Evolutionary conservation across 2,113 vertebrate species (phyloP).

Genomic region (Dicaeum eximium): DNA sequence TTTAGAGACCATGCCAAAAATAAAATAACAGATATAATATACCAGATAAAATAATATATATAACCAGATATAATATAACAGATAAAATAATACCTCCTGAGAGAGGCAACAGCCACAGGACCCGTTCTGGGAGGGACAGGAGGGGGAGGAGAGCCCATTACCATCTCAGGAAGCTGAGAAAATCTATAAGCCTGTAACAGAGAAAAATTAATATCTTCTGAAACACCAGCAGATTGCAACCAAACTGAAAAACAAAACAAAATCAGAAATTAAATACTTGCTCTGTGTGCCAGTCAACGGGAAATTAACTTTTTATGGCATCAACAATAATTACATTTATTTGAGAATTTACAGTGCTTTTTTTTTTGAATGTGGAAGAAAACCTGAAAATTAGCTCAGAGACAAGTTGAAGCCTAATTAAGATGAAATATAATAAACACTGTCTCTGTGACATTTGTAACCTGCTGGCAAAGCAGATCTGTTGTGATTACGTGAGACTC

Average conservation of each 20-base stretch:
- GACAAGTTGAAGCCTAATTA: background rate
- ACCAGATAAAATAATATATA: too few species aligned
- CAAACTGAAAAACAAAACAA: background rate
- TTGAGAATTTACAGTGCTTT: background rate
- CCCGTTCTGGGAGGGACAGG: slow-evolving; percentile 92
- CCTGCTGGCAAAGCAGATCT: background rate
- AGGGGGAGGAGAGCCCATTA: slow-evolving; percentile 89
- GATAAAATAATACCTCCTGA: slow-evolving; percentile 57
- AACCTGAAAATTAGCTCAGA: background rate
- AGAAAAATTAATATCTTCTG: background rate
- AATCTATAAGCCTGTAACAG: slow-evolving; percentile 89
- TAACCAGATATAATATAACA: background rate
- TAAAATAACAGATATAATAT: background rate
- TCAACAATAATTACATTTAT: background rate
- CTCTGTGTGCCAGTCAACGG: background rate
- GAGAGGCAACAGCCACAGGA: slow-evolving; percentile 80
- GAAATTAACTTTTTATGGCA: background rate
- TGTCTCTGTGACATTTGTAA: background rate
- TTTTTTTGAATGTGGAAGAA: slow-evolving; percentile 1
- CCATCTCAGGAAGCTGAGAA: slow-evolving; percentile 97
- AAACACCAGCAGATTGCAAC: background rate
- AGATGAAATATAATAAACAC: background rate
- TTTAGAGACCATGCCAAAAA: background rate
- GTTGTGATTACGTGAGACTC: background rate
- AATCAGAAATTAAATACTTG: background rate